A percentile compares a stretch with the other conserved stretches of the same genome.
Evolutionary conservation across 2,113 vertebrate genomes (phyloP).

Genomic region (Chaetodon trifascialis): DNA sequence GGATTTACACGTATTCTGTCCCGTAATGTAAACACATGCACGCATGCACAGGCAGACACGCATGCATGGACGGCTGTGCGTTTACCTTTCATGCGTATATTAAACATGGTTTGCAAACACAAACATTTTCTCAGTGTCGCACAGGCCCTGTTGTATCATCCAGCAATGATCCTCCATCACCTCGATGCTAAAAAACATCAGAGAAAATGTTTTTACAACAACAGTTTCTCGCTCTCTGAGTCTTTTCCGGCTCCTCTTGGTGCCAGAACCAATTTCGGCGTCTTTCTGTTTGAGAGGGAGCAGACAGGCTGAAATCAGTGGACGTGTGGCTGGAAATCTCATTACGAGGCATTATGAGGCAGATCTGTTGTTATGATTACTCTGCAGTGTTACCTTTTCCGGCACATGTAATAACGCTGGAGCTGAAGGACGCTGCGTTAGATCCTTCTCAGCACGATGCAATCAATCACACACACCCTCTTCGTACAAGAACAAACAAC

Average conservation of each 20-base stretch:
- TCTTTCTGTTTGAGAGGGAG: slow-evolving; percentile 55
- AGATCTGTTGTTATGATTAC: slow-evolving; percentile 67
- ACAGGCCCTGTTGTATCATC: slow-evolving; percentile 26
- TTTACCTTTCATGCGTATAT: slow-evolving; percentile 23
- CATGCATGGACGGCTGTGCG: slow-evolving; percentile 49
- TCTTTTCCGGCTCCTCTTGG: slow-evolving; percentile 37
- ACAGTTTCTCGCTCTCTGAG: slow-evolving; percentile 14
- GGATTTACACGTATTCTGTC: slow-evolving; percentile 46
- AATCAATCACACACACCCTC: slow-evolving; percentile 56
- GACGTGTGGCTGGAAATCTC: slow-evolving; percentile 60
- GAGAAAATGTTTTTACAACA: slow-evolving; percentile 32
- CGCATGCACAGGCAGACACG: slow-evolving; percentile 29
- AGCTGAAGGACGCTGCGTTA: slow-evolving; percentile 52
- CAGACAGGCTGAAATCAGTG: slow-evolving; percentile 56
- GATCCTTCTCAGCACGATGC: slow-evolving; percentile 31
- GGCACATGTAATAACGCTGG: slow-evolving; percentile 45
- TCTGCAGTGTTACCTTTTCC: slow-evolving; percentile 51
- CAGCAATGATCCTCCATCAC: slow-evolving; percentile 21
- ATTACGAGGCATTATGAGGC: slow-evolving; percentile 70
- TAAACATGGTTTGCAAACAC: slow-evolving; percentile 19
- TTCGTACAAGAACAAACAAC: slow-evolving; percentile 61
- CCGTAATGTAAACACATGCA: slow-evolving; percentile 51
- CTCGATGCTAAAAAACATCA: slow-evolving; percentile 18
- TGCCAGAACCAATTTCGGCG: slow-evolving; percentile 63
- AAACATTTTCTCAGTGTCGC: slow-evolving; percentile 34